These are phyloP conservation scores for Crotophaga sulcirostris DNA, from an alignment of 2,113 vertebrate genomes.

Conservation along the genomic window DNA sequence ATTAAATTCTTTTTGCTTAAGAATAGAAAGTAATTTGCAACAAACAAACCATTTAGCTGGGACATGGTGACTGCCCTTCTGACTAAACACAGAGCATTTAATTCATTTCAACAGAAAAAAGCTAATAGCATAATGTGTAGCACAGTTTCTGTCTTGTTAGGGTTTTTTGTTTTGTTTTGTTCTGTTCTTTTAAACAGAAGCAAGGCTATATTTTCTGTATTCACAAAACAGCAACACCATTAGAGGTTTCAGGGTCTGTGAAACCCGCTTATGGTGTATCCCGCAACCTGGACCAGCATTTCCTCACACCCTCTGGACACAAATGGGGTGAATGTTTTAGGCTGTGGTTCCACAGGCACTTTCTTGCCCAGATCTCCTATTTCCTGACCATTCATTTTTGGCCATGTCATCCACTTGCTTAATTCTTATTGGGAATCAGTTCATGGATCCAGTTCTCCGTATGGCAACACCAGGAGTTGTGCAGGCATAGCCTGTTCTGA, in stretches of 20 bases:
- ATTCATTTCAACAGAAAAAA: not conserved
- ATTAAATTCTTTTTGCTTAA: constrained; percentile 35
- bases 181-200: not conserved
- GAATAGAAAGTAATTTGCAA: constrained; percentile 37
- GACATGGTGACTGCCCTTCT: not conserved
- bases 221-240: not conserved
- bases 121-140: not conserved
- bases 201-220: not conserved
- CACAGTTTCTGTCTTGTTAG: too few species aligned
- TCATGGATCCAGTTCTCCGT: not conserved
- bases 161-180: too few species aligned
- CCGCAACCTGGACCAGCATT: not conserved
- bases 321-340: not conserved
- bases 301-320: not conserved
- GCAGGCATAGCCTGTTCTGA: not conserved
- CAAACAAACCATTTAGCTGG: constrained; percentile 19
- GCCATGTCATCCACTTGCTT: not conserved
- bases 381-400: not conserved
- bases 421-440: not conserved
- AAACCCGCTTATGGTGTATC: not conserved
- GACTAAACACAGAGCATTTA: constrained; percentile 6
- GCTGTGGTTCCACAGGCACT: not conserved
- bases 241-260: not conserved
- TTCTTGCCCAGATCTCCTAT: not conserved
- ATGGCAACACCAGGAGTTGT: not conserved